Conservation (phyloP, 1,140 invertebrate species). For the Charaxes varanes region DNA sequence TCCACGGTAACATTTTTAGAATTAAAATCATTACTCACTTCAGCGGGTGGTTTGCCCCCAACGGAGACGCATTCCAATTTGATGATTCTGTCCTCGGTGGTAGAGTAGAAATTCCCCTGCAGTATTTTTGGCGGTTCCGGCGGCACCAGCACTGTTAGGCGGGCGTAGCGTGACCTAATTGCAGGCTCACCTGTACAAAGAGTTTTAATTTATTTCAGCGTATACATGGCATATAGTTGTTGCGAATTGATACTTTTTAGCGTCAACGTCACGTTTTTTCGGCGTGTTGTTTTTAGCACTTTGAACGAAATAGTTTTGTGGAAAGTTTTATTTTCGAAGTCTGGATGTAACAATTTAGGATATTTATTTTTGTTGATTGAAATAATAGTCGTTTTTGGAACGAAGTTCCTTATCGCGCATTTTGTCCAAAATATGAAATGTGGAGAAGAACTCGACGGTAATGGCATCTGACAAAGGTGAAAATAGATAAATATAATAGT, state of each 20-base stretch:
- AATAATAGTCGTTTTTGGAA: too few species aligned
- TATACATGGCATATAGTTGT: constrained; percentile 21
- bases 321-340: constrained; percentile 2
- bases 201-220: constrained; percentile 44
- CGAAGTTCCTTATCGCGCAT: too few species aligned
- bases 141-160: constrained; percentile 90
- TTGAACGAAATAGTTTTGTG: constrained; percentile 8
- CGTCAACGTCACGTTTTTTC: constrained; percentile 4
- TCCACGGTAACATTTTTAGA: constrained; percentile 3
- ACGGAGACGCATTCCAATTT: constrained; percentile 92
- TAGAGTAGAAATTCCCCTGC: constrained; percentile 85
- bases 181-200: constrained; percentile 79
- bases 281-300: constrained; percentile 12
- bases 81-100: constrained; percentile 90
- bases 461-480: too few species aligned
- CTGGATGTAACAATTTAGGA: too few species aligned
- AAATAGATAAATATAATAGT: too few species aligned
- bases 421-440: too few species aligned
- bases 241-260: constrained; percentile 18
- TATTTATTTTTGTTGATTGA: too few species aligned
- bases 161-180: constrained; percentile 88
- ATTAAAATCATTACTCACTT: constrained; percentile 76
- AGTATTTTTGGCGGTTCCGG: constrained; percentile 91
- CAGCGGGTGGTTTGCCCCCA: constrained; percentile 93
- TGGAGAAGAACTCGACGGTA: too few species aligned